Evolutionary conservation across 2,888 invertebrate species (phyloP).

Genomic region (Chaetogeoica ovagalla): DNA sequence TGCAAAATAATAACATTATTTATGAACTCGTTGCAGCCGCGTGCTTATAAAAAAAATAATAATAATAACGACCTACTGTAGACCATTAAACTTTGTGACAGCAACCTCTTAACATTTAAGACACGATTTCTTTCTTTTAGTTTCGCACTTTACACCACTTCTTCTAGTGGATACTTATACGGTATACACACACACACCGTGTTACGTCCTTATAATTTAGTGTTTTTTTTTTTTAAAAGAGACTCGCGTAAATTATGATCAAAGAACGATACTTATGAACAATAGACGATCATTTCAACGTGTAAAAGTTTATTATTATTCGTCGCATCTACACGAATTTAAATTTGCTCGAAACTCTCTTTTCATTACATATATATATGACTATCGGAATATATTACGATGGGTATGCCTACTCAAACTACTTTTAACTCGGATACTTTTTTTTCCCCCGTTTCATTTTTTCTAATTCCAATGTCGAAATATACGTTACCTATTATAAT

Average conservation of each 20-base stretch:
- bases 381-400: too few relatives aligned
- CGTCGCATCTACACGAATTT: too few relatives aligned
- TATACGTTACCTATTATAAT: too few relatives aligned
- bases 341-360: too few relatives aligned
- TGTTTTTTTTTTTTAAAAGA: neutral
- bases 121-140: constrained; percentile 31
- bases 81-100: constrained; percentile 41
- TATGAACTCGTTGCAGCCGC: constrained; percentile 23
- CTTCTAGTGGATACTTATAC: constrained; percentile 11
- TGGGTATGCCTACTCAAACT: too few relatives aligned
- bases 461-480: too few relatives aligned
- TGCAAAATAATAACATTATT: constrained; percentile 44
- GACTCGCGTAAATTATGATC: neutral
- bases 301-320: too few relatives aligned
- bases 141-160: constrained; percentile 15
- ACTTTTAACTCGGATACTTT: too few relatives aligned
- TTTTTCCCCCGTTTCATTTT: too few relatives aligned
- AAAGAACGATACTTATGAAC: neutral
- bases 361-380: too few relatives aligned
- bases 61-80: constrained; percentile 26
- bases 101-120: constrained; percentile 47
- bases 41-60: constrained; percentile 2
- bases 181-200: neutral
- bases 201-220: neutral
- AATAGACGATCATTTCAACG: too few relatives aligned